These are phyloP conservation scores for Cyanocitta stelleri DNA, from an alignment of 2,113 vertebrate species.

Conservation along the genomic window DNA sequence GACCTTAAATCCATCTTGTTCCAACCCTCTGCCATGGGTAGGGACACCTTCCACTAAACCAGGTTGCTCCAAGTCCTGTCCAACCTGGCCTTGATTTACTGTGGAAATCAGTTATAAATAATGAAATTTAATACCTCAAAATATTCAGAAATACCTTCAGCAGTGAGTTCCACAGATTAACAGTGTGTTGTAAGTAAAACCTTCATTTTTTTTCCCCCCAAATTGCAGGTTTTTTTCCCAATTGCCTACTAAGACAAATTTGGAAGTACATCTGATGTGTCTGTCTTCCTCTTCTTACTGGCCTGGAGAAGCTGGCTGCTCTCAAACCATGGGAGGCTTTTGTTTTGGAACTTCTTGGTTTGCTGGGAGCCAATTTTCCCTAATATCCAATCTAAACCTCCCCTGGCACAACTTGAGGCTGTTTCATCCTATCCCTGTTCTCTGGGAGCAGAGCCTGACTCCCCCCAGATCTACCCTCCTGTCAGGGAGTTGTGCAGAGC, in stretches of 20 bases:
- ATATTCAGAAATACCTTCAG: background rate
- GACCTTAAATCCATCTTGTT: background rate
- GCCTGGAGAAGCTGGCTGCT: background rate
- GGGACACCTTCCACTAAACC: background rate
- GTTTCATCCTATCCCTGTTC: background rate
- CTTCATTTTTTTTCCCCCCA: too few relatives aligned
- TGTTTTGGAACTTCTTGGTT: background rate
- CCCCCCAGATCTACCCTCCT: fast-evolving
- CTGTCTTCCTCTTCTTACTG: background rate
- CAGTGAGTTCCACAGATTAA: background rate
- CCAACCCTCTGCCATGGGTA: background rate
- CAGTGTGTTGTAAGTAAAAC: background rate
- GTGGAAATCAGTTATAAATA: background rate
- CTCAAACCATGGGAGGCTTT: background rate
- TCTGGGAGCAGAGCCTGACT: background rate
- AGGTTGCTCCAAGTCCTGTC: background rate
- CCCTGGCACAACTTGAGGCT: background rate
- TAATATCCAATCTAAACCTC: fast-evolving
- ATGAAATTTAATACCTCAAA: background rate
- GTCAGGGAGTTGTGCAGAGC: background rate
- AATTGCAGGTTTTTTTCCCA: background rate
- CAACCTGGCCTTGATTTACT: background rate
- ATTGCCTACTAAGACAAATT: background rate
- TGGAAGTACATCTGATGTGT: background rate
- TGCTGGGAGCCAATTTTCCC: background rate